Base-by-base conservation (phyloP, 2,113 vertebrate species). In the Boleophthalmus pectinirostris region DNA sequence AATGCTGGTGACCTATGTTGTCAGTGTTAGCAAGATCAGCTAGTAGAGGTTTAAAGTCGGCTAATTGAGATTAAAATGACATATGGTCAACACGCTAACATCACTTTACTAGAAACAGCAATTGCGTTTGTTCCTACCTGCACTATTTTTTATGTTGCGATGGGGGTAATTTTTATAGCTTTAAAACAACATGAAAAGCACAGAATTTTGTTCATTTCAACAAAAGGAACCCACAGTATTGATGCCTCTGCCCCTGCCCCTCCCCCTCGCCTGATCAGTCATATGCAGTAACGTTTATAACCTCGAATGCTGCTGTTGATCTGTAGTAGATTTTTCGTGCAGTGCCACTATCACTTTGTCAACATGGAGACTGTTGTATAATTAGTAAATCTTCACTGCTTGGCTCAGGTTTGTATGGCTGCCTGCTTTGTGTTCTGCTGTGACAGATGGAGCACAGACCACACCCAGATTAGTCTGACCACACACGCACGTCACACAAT, bases 381-480 rank as follows among this genome's bases (percentile, higher is more conserved):
- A 35, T 54, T 76, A 18, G 6, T 74, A 74, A 29, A 63, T 29
- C 46, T 6, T 70, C 74, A 74, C 11, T 69, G 49, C 68, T 47
- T 79, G 70, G 74, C 68, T 69, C 73, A 67, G 68, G 73, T 74
- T 84, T 70, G 83, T 85, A 81, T 78, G 80, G 83, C 82, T 86
- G 77, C 25, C 38, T 85, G 76, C 74, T 86, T 77, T 81, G 85
- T 90, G 81, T 84, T 73, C 83, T 77, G 78, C 82, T 75, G 85
- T 85, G 86, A 88, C 90, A 93, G 88, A 92, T 92, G 90, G 90
- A 86, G 83, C n/a, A 2, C 81, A 84, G 87, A 78, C 87, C 78
- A 91, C 87, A 66, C 88, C 88, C 90, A 93, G 89, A 91, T 92
- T 90, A 90, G 82, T 79, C 89, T 43, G 75, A 91, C 79, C 54